Conservation (phyloP, 2,797 vertebrate genomes). For the Taeniopygia guttata region DNA sequence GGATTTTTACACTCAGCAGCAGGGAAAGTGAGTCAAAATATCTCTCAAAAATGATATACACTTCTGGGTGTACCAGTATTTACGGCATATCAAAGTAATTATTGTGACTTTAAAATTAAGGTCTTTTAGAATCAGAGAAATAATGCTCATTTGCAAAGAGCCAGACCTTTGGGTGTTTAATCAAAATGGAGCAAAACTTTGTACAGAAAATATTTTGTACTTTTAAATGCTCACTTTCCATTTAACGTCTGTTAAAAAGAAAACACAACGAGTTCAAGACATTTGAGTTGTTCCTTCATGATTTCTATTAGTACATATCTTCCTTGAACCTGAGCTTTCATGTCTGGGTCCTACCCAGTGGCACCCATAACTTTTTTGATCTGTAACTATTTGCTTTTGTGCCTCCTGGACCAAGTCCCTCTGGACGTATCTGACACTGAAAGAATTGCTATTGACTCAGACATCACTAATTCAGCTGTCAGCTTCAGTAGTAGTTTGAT, state of each 20-base stretch:
- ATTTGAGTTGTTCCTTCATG: background rate
- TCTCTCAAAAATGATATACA: background rate
- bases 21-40: background rate
- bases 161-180: background rate
- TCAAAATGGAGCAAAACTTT: background rate
- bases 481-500: background rate
- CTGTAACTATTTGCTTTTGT: conserved; percentile 1
- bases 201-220: background rate
- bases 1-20: background rate
- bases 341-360: background rate
- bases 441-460: conserved; percentile 14
- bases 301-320: background rate
- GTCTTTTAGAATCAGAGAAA: too few species aligned
- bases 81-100: too few species aligned
- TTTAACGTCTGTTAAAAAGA: background rate
- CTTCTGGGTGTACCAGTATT: too few species aligned
- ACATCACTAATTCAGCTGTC: conserved; percentile 9
- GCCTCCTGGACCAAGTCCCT: background rate
- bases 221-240: background rate
- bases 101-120: too few species aligned
- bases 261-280: background rate
- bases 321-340: background rate
- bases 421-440: background rate
- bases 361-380: background rate
- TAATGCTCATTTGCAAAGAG: too few species aligned